Evolutionary conservation across 2,797 vertebrate species (phyloP), one percentile per base, ranked within the genome.

Genomic region (Sitta carolinensis): DNA sequence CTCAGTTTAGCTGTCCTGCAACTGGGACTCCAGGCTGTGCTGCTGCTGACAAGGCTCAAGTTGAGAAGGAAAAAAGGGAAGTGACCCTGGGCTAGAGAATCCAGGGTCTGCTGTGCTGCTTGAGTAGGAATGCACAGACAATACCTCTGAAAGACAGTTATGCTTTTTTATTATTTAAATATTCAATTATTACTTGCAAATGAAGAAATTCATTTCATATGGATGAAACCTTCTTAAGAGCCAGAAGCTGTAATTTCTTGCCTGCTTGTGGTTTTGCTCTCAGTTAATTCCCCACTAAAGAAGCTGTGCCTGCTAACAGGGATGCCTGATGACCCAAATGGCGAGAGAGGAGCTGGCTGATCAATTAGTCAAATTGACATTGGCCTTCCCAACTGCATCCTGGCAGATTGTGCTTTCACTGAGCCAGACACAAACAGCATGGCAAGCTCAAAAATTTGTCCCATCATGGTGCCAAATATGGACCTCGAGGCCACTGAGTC

Each of bases 281-380:
- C 76, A 85, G 27, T 64, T 81, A 72, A 91, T 89, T 88, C 47
- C 47, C 82, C 68, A 47, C 38, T 50, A 48, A 87, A 68, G 62
- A 18, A 47, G 40, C 43, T 43, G 17, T 54, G 66, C 34, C 58
- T 66, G 80, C 72, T 73, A 73, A 27, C 50, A 38, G 67, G 81
- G n/a, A 61, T 1, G 17, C 15, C 68, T 74, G 43, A n/a, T 83
- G 90, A 93, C 59, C 62, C 80, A 66, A 74, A 67, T 8, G 25
- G 82, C 1, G 0, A 55, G 80, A 68, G 87, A 93, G 63, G 36
- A 94, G 58, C 54, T 66, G 66, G 76, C 54, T 92, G 86, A 92
- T 93, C 94, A 92, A 90, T 95, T 94, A 84, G 77, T 70, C 85
- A 93, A 78, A 91, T 88, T 93, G 85, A 93, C 77, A 47, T 57